Evolutionary conservation across 2,888 invertebrate species (phyloP).

Genomic region (Sarcophaga carnaria): DNA sequence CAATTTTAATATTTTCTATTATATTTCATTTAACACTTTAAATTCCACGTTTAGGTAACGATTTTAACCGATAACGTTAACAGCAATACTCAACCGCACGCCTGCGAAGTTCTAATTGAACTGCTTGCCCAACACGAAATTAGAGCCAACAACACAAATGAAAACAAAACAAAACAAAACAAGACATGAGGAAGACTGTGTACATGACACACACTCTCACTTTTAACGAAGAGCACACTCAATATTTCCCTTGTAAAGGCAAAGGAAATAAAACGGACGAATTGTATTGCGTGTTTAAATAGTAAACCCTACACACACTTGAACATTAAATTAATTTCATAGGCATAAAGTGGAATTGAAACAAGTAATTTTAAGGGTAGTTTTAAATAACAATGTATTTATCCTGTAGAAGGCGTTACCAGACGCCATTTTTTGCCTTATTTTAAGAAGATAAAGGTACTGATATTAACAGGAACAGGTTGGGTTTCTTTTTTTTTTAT

Average conservation of each 20-base stretch:
- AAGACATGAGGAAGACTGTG: neutral
- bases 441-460: neutral
- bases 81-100: conserved; percentile 58
- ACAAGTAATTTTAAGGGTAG: conserved; percentile 73
- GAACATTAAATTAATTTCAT: neutral
- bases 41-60: conserved; percentile 9
- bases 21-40: neutral
- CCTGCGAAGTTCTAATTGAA: conserved; percentile 71
- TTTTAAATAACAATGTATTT: neutral
- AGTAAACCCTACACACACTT: neutral
- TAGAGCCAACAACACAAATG: conserved; percentile 45
- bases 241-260: neutral
- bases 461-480: conserved; percentile 47
- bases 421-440: conserved; percentile 75
- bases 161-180: conserved; percentile 41
- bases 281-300: conserved; percentile 67
- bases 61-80: neutral
- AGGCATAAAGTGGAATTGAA: conserved; percentile 62
- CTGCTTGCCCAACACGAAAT: conserved; percentile 62
- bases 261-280: conserved; percentile 61
- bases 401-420: conserved; percentile 70
- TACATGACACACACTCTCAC: neutral
- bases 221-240: neutral
- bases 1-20: conserved; percentile 3
- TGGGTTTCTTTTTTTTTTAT: conserved; percentile 19